Conservation (phyloP, 2,797 vertebrate genomes). For the Oophaga sylvatica region DNA sequence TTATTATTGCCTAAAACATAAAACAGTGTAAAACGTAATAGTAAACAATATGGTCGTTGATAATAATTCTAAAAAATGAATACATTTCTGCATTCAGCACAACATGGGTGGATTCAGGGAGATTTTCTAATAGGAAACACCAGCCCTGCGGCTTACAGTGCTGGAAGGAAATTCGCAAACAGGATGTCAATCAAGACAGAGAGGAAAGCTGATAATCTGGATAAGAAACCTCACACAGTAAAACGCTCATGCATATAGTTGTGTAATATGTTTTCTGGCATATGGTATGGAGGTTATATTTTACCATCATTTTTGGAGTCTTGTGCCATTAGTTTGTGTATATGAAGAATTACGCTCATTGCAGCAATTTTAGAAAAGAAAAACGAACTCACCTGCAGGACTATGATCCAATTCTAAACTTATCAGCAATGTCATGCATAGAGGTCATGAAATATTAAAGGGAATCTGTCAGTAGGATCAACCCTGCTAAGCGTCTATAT, state of each 20-base stretch:
- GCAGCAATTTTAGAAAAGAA: neutral
- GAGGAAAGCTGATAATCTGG: conserved; percentile 39
- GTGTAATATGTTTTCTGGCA: conserved; percentile 12
- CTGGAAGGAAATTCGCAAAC: conserved; percentile 51
- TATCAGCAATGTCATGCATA: neutral
- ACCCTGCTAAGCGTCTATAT: no score
- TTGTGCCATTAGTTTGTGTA: neutral
- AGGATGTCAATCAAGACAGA: conserved; percentile 20
- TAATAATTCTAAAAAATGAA: neutral
- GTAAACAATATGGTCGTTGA: neutral
- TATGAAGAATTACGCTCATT: neutral
- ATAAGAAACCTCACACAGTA: conserved; percentile 25
- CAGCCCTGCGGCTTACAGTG: neutral
- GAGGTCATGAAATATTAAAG: neutral
- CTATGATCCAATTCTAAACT: neutral
- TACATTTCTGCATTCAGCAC: neutral
- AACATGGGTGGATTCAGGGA: conserved; percentile 7
- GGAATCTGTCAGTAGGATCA: no score
- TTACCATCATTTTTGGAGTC: no score
- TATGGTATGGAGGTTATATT: neutral
- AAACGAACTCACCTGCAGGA: neutral
- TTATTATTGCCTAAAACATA: neutral
- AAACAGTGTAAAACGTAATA: neutral
- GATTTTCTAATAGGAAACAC: conserved; percentile 33
- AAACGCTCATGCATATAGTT: neutral